Conservation (phyloP, 2,888 invertebrate genomes). For the Trachelus stipa region DNA sequence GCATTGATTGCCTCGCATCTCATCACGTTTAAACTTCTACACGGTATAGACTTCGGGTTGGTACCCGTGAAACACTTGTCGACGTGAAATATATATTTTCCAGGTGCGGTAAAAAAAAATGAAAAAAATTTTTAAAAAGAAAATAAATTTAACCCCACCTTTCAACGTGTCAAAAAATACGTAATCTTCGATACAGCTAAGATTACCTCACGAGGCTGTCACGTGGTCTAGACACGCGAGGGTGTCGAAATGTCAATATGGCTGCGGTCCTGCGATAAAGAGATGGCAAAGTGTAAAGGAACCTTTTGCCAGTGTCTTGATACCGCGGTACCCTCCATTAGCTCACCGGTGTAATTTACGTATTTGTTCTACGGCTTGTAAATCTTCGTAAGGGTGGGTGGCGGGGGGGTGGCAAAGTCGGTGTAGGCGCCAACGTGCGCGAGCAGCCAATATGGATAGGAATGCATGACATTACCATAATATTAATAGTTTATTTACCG, state of each 20-base stretch:
- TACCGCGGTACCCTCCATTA: slow-evolving; percentile 47
- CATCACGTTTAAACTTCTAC: slow-evolving; percentile 42
- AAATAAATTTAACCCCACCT: not conserved
- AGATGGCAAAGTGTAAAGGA: not conserved
- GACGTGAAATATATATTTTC: slow-evolving; percentile 6
- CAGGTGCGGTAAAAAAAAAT: not conserved
- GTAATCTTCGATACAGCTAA: not conserved
- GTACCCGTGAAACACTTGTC: not conserved
- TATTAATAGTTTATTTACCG: slow-evolving; percentile 67
- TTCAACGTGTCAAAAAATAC: not conserved
- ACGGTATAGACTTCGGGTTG: not conserved
- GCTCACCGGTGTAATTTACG: slow-evolving; percentile 63
- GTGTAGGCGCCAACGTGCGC: slow-evolving; percentile 38
- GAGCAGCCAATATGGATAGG: slow-evolving; percentile 65
- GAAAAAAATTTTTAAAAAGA: too few species aligned
- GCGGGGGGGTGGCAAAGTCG: slow-evolving; percentile 44
- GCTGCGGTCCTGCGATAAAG: too few species aligned
- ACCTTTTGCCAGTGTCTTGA: slow-evolving; percentile 15
- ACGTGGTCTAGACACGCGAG: not conserved
- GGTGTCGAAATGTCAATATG: not conserved
- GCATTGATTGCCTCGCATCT: slow-evolving; percentile 64
- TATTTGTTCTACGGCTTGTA: slow-evolving; percentile 66
- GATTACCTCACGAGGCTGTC: not conserved
- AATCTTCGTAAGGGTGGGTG: slow-evolving; percentile 44
- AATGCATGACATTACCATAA: slow-evolving; percentile 66